phyloP scores from a whole-genome alignment of 64 coral and sea anemone species.

The Dendronephthya gigantea region DNA sequence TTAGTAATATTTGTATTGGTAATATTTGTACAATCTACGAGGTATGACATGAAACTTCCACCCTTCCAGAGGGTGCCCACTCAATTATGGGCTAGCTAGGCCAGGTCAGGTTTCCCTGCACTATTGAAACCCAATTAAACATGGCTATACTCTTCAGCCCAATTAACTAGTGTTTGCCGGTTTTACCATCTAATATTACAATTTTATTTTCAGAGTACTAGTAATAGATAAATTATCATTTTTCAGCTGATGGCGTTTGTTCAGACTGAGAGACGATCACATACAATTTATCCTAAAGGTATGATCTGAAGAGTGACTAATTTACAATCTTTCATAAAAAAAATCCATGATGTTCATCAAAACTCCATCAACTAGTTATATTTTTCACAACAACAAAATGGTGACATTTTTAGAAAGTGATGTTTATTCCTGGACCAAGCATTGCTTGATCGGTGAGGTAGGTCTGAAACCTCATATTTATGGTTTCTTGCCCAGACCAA shows the following conservation, averaged over 20 bases:
- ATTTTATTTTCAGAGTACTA: too few relatives aligned
- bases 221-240: background rate
- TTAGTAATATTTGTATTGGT: too few relatives aligned
- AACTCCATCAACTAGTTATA: background rate
- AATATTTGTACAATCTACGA: too few relatives aligned
- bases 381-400: background rate
- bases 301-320: background rate
- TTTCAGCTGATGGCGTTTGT: constrained; percentile 68
- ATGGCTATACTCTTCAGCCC: too few relatives aligned
- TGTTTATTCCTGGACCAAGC: constrained; percentile 79
- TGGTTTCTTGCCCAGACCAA: background rate
- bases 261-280: constrained; percentile 53
- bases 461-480: too few relatives aligned
- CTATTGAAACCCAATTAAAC: too few relatives aligned
- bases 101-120: background rate
- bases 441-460: constrained; percentile 67
- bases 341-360: too few relatives aligned
- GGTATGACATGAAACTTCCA: too few relatives aligned
- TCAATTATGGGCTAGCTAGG: too few relatives aligned
- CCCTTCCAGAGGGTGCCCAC: too few relatives aligned
- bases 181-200: too few relatives aligned
- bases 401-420: constrained; percentile 48
- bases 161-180: background rate
- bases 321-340: too few relatives aligned
- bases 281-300: constrained; percentile 88